A percentile compares a stretch with the other conserved stretches of the same genome.
Evolutionary conservation across 2,888 invertebrate species (phyloP).

Genomic region (Drosophila atroscutellata): DNA sequence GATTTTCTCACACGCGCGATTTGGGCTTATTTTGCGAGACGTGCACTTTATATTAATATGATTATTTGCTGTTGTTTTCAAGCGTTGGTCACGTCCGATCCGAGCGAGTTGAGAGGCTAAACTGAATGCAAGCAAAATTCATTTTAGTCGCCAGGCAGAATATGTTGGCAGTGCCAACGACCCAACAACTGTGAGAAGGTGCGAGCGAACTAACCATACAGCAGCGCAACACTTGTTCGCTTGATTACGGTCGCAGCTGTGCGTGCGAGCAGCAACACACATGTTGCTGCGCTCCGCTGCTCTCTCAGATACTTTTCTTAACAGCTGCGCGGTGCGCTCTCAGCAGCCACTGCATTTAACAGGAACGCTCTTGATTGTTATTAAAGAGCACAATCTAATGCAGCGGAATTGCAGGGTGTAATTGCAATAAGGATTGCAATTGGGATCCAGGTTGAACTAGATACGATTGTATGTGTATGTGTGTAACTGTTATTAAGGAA

Average conservation of each 20-base stretch:
- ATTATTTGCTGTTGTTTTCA: conserved; percentile 31
- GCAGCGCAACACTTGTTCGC: conserved; percentile 48
- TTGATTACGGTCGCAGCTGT: conserved; percentile 19
- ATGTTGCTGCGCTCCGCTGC: conserved; percentile 14
- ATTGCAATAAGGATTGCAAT: conserved; percentile 12
- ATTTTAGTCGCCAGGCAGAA: conserved; percentile 43
- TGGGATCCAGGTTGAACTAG: conserved; percentile 23
- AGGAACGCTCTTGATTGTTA: conserved; percentile 22
- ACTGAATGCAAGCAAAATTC: conserved; percentile 58
- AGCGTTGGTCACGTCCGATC: conserved; percentile 55
- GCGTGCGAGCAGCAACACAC: conserved; percentile 42
- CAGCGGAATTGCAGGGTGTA: conserved; percentile 14
- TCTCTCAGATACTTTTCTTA: conserved; percentile 10
- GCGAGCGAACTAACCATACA: conserved; percentile 40
- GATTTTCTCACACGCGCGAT: conserved; percentile 72
- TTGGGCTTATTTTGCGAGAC: conserved; percentile 58
- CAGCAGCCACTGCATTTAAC: conserved; percentile 35
- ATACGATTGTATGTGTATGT: conserved; percentile 2
- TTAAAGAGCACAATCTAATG: conserved; percentile 29
- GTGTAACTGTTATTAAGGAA: not conserved
- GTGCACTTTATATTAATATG: conserved; percentile 65
- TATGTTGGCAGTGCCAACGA: conserved; percentile 44
- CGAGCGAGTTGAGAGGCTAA: conserved; percentile 54
- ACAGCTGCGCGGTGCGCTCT: conserved; percentile 18
- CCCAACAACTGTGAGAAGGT: conserved; percentile 28